Conservation (phyloP, 2,888 invertebrate species). For the Nomada ferruginata region DNA sequence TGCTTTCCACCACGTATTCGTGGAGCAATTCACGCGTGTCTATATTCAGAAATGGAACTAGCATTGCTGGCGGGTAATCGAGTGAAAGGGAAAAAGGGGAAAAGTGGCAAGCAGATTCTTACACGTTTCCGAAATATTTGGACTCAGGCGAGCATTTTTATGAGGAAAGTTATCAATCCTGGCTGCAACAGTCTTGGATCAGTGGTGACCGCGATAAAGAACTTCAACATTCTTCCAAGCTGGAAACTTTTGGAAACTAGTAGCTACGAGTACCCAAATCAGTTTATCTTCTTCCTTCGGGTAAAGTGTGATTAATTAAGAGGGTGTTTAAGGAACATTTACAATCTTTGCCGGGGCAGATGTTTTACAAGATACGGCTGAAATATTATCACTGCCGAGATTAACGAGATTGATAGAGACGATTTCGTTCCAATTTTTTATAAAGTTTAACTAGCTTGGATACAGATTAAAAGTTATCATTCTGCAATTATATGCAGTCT, state of each 20-base stretch:
- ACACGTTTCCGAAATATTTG: not conserved
- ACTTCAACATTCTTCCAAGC: not conserved
- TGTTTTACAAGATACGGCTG: not conserved
- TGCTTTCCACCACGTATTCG: not conserved
- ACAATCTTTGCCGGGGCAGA: not conserved
- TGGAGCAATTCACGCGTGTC: not conserved
- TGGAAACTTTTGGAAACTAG: not conserved
- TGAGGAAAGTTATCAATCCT: constrained; percentile 6
- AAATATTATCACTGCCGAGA: not conserved
- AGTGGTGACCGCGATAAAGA: constrained; percentile 13
- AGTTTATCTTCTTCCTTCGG: not conserved
- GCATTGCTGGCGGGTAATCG: not conserved
- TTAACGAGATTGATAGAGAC: not conserved
- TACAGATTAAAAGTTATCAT: not conserved
- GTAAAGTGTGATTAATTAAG: constrained; percentile 16
- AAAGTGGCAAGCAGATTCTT: not conserved
- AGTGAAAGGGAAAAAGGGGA: not conserved
- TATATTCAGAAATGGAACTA: not conserved
- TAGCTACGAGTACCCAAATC: not conserved
- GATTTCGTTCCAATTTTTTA: not conserved
- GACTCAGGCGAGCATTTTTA: not conserved
- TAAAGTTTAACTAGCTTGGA: not conserved
- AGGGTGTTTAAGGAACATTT: not conserved
- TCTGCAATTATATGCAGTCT: too few species aligned
- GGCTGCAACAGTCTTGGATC: not conserved